A percentile compares a stretch with the other conserved stretches of the same genome.
phyloP scores from a whole-genome alignment of 2,797 vertebrate species.

The Apodemus agrarius region DNA sequence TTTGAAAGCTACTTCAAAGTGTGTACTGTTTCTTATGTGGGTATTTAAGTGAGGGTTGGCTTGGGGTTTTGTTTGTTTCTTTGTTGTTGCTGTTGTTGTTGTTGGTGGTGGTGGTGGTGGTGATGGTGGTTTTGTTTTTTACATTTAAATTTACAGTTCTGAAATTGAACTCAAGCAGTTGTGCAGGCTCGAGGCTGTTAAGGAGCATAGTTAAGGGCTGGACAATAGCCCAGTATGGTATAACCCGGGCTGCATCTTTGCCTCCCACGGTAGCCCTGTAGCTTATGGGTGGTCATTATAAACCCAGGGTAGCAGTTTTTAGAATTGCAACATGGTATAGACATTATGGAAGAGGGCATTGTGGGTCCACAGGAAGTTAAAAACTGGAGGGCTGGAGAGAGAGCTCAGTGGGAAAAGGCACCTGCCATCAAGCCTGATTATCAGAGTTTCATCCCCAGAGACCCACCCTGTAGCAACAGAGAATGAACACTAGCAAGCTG shows the following conservation, averaged over 20 bases:
- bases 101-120: too few relatives aligned
- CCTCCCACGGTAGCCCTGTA: not conserved
- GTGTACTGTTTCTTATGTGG: not conserved
- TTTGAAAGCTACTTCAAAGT: constrained; percentile 1
- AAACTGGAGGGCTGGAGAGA: not conserved
- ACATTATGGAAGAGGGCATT: not conserved
- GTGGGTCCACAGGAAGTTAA: not conserved
- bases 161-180: constrained; percentile 48
- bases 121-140: not conserved
- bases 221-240: not conserved
- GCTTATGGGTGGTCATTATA: not conserved
- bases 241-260: not conserved
- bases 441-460: not conserved
- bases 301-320: not conserved
- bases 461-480: not conserved
- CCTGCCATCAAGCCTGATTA: not conserved
- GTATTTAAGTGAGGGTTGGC: not conserved
- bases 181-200: rapidly evolving
- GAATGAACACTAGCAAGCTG: not conserved
- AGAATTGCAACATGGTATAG: not conserved
- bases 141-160: constrained; percentile 43
- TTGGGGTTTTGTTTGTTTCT: not conserved
- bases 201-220: not conserved
- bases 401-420: not conserved
- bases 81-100: not conserved